Evolutionary conservation across 2,113 vertebrate species (phyloP), one percentile per base, ranked within the genome.

Genomic region (Bothrops jararaca): DNA sequence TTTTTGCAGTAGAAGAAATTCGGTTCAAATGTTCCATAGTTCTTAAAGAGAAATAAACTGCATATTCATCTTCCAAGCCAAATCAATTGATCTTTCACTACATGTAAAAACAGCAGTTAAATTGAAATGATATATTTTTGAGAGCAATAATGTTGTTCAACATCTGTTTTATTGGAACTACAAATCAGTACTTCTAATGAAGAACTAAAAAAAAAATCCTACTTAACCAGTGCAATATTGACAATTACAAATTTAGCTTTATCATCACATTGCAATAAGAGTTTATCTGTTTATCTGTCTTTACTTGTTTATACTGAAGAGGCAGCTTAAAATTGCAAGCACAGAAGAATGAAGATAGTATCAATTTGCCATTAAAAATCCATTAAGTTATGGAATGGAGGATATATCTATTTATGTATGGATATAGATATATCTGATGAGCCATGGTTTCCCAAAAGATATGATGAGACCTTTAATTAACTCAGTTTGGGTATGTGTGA

Each of bases 391-490:
- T 42, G 56, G 80, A 93, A 90, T 56, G 54, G 86, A 86, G 0
- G 18, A 13, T 93, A 95, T 92, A 85, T 95, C 93, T 69, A 26
- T 52, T 42, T 80, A 93, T 94, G 96, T 92, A 94, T 88, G 54
- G 91, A 39, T 88, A 54, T 90, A 91, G 89, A 74, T 89, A 93
- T 60, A 87, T 93, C 85, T 95, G 91, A 96, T 92, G 96, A 95
- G 91, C 91, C 96, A 91, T 92, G 90, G 90, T 94, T 96, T 94
- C 96, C 92, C 95, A 89, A 88, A 95, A 96, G 93, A 69, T 93
- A 96, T 96, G 94, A 97, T 97, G 95, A 96, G 93, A 91, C 94
- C 96, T 96, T 97, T 97, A 97, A 97, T 97, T 97, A 97, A 97
- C 89, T 97, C 94, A 94, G 96, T 88, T 95, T 96, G 80, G 90